phyloP scores from a whole-genome alignment of 2,113 vertebrate species.

The Trochalopteron elliotii region DNA sequence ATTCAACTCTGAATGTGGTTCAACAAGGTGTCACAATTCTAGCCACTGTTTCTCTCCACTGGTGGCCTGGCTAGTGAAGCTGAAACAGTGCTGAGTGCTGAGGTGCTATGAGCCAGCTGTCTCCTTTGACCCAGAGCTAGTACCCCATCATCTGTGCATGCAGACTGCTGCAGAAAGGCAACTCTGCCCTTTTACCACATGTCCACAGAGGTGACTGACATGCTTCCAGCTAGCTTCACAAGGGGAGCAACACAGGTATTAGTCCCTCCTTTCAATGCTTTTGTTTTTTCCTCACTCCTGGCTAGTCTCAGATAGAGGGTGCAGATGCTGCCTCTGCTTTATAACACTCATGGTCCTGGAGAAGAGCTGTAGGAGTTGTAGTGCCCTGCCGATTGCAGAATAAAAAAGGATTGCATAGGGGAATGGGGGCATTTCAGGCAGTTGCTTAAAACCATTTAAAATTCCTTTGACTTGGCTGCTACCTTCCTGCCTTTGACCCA shows the following conservation, averaged over 20 bases:
- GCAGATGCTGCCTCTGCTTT: neutral
- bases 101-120: neutral
- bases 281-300: neutral
- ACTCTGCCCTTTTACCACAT: neutral
- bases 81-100: neutral
- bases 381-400: neutral
- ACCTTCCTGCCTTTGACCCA: neutral
- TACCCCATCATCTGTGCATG: neutral
- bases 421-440: neutral
- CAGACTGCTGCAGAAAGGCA: neutral
- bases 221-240: neutral
- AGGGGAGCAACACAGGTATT: neutral
- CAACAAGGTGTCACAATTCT: neutral
- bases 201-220: neutral
- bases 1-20: neutral
- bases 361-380: neutral
- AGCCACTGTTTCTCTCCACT: neutral
- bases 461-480: neutral
- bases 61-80: neutral
- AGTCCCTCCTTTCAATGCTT: neutral
- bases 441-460: neutral
- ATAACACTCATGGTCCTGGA: neutral
- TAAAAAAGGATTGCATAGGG: neutral
- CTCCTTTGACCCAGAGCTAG: neutral
- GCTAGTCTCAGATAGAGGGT: neutral